These are phyloP conservation scores for Dynastes maya DNA, from an alignment of 2,888 invertebrate genomes.

Conservation along the genomic window DNA sequence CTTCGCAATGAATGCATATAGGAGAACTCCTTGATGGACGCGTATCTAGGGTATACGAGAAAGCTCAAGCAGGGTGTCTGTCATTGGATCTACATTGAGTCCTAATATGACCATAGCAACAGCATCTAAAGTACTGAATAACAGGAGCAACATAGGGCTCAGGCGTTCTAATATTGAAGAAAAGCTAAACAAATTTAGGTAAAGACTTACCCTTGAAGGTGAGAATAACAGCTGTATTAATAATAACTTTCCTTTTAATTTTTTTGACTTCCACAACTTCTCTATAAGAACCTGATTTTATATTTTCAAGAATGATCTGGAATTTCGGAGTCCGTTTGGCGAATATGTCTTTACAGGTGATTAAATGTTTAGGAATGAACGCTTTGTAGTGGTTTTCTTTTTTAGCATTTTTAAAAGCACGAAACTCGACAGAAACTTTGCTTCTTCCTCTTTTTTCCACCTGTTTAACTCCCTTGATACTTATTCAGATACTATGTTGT, in stretches of 20 bases:
- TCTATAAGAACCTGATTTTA: not conserved
- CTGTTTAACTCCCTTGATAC: too few relatives aligned
- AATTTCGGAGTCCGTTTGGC: not conserved
- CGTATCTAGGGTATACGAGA: too few relatives aligned
- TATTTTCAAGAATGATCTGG: not conserved
- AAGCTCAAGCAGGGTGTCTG: not conserved
- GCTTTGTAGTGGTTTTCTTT: too few relatives aligned
- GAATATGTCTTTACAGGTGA: too few relatives aligned
- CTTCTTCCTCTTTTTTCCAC: too few relatives aligned
- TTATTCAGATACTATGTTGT: too few relatives aligned
- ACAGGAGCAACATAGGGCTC: not conserved
- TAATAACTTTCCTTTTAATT: not conserved
- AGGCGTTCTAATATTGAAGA: not conserved
- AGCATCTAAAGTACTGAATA: not conserved
- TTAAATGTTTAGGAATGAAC: too few relatives aligned
- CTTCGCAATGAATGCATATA: not conserved
- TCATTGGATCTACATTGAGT: not conserved
- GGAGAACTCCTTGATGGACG: too few relatives aligned
- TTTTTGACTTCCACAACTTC: not conserved
- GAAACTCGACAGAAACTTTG: not conserved
- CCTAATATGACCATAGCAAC: not conserved
- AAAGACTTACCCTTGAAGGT: not conserved
- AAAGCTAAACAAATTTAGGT: not conserved
- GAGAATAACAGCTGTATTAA: not conserved
- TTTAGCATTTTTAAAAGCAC: not conserved